A percentile compares a stretch with the other conserved stretches of the same genome.
phyloP scores from a whole-genome alignment of 1,140 invertebrate species.

The Atta texana region DNA sequence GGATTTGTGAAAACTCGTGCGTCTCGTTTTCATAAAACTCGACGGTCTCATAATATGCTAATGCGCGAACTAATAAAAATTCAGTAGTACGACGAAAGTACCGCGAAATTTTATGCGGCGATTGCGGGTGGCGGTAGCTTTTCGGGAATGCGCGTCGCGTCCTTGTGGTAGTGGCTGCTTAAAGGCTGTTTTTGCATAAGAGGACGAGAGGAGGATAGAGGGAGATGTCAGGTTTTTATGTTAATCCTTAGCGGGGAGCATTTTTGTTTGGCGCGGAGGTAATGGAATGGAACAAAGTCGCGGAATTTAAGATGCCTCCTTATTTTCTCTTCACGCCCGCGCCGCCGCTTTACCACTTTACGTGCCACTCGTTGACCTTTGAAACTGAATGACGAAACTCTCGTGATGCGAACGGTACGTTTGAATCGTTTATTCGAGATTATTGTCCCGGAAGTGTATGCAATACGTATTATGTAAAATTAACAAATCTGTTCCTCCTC shows the following conservation, averaged over 20 bases:
- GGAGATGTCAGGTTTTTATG: constrained; percentile 53
- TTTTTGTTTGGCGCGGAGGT: constrained; percentile 60
- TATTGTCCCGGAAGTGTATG: not conserved
- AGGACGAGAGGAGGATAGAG: constrained; percentile 50
- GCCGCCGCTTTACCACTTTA: not conserved
- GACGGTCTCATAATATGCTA: constrained; percentile 70
- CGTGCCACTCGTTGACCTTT: constrained; percentile 54
- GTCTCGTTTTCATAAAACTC: constrained; percentile 61
- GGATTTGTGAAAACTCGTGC: constrained; percentile 47
- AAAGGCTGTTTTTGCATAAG: constrained; percentile 58
- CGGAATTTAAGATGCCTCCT: constrained; percentile 52
- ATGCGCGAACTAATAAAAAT: constrained; percentile 62
- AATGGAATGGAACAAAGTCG: constrained; percentile 57
- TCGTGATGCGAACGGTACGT: constrained; percentile 18
- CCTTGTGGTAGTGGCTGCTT: constrained; percentile 34
- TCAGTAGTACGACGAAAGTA: constrained; percentile 57
- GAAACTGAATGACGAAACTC: constrained; percentile 47
- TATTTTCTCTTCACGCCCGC: constrained; percentile 28
- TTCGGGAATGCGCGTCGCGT: constrained; percentile 45
- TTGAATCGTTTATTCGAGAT: not conserved
- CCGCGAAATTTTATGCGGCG: constrained; percentile 61
- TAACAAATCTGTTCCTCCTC: not conserved
- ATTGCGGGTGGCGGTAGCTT: constrained; percentile 5
- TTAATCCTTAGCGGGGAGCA: constrained; percentile 37
- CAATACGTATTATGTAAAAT: constrained; percentile 18